Percentiles rank a stretch among this genome's conserved stretches.
These are phyloP conservation scores for Metallyticus violacea DNA, from an alignment of 2,888 invertebrate species.

Conservation along the genomic window DNA sequence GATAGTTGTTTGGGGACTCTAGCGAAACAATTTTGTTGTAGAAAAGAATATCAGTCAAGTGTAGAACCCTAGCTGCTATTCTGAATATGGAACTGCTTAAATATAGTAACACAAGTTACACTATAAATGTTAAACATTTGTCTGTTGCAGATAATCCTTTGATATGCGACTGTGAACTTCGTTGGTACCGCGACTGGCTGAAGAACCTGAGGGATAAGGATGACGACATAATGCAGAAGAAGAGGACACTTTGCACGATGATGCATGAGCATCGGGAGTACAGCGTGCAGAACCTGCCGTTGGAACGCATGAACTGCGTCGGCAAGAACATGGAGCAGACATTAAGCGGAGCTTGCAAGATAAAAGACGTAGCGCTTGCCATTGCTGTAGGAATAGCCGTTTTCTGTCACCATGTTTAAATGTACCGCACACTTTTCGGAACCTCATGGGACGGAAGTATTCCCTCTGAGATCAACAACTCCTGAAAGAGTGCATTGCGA, in stretches of 20 bases:
- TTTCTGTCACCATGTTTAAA: background rate
- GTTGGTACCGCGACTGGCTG: conserved; percentile 84
- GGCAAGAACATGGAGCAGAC: conserved; percentile 46
- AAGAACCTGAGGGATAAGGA: conserved; percentile 74
- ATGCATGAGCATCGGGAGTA: conserved; percentile 77
- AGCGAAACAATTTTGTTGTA: no score
- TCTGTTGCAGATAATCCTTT: conserved; percentile 75
- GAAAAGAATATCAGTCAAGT: no score
- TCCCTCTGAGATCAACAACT: no score
- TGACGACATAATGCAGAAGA: conserved; percentile 86
- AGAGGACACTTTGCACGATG: conserved; percentile 80
- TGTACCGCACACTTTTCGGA: background rate
- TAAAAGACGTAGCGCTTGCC: background rate
- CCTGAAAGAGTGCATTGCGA: no score
- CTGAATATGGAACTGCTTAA: no score
- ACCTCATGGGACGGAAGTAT: no score
- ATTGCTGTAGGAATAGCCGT: background rate
- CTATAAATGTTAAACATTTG: no score
- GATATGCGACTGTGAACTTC: conserved; percentile 81
- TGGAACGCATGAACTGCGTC: conserved; percentile 80
- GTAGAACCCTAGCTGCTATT: no score
- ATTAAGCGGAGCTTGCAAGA: background rate
- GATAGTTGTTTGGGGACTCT: no score
- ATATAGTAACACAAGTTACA: no score
- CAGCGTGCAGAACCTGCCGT: conserved; percentile 75